These are phyloP conservation scores for Diadophis punctatus DNA, from an alignment of 2,113 vertebrate genomes.

Conservation along the genomic window DNA sequence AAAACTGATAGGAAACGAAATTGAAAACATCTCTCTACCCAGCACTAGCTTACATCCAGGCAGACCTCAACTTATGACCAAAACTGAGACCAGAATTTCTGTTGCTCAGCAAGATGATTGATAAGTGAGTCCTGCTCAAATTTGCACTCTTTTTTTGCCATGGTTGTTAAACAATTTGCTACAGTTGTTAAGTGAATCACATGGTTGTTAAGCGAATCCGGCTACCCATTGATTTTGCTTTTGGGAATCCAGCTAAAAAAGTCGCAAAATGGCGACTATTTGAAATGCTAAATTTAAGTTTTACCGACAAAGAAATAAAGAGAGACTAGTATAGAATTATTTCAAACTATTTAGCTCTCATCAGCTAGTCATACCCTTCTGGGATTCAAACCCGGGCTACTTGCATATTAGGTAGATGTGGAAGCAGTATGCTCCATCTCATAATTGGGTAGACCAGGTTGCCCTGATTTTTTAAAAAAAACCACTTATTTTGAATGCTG, in stretches of 20 bases:
- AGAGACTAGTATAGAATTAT: too few relatives aligned
- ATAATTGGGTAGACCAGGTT: too few relatives aligned
- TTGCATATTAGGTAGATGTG: too few relatives aligned
- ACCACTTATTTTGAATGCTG: background rate
- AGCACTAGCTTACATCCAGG: background rate
- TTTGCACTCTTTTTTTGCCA: background rate
- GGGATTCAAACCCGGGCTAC: too few relatives aligned
- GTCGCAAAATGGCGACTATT: background rate
- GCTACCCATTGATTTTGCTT: background rate
- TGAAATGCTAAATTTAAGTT: background rate
- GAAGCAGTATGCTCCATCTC: too few relatives aligned
- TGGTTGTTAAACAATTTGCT: background rate
- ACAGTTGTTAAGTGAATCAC: background rate
- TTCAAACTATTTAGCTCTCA: too few relatives aligned
- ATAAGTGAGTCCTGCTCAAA: background rate
- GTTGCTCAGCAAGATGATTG: background rate
- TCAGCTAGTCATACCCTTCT: too few relatives aligned
- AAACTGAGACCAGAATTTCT: background rate
- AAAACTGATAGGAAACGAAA: background rate
- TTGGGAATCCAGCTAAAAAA: background rate
- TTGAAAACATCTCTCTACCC: background rate
- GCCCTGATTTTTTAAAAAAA: too few relatives aligned
- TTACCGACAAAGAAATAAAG: too few relatives aligned
- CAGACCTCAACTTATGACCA: background rate
- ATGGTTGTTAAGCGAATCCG: background rate